A percentile compares a stretch with the other conserved stretches of the same genome.
phyloP scores from a whole-genome alignment of 2,113 vertebrate species.

The Nyctibius bracteatus region DNA sequence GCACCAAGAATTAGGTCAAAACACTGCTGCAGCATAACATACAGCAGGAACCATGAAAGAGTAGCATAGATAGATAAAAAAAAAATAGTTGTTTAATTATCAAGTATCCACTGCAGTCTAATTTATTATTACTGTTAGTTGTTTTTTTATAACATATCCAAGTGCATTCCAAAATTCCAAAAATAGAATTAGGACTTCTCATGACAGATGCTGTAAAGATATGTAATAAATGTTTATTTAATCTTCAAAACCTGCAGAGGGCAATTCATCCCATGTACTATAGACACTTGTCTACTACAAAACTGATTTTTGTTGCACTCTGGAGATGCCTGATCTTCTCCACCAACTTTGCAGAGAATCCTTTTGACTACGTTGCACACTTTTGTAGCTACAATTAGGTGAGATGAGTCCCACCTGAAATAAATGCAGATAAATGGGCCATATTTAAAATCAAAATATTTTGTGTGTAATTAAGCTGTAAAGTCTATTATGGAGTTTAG shows the following conservation, averaged over 20 bases:
- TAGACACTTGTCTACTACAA: background rate
- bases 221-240: background rate
- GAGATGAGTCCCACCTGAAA: background rate
- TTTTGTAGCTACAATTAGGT: background rate
- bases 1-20: background rate
- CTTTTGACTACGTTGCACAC: background rate
- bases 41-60: background rate
- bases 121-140: background rate
- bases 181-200: background rate
- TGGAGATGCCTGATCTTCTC: background rate
- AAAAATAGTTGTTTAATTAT: background rate
- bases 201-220: background rate
- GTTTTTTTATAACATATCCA: background rate
- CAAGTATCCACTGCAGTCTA: background rate
- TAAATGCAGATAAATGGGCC: background rate
- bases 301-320: background rate
- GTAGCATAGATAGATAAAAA: background rate
- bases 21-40: background rate
- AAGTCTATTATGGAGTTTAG: background rate
- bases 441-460: constrained; percentile 9
- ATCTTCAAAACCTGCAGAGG: background rate
- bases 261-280: background rate
- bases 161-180: background rate
- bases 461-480: background rate
- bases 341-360: background rate